Conservation (phyloP, 2,888 invertebrate genomes). For the Tachina lurida region DNA sequence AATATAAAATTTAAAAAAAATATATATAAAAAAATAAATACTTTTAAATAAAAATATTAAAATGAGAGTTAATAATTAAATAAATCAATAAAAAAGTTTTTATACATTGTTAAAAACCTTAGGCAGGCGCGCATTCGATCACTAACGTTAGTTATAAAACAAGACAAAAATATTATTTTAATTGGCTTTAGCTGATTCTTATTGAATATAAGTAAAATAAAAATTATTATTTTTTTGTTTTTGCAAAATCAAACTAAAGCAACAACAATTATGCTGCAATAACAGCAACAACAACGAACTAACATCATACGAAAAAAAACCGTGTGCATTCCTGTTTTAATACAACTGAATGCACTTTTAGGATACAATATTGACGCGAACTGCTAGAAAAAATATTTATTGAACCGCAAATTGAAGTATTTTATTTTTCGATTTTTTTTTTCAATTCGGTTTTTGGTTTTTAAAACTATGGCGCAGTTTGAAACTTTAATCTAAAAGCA, state of each 20-base stretch:
- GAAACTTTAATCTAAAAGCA: constrained; percentile 44
- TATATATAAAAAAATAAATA: neutral
- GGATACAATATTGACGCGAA: constrained; percentile 58
- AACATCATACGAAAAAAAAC: constrained; percentile 20
- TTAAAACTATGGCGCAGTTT: constrained; percentile 47
- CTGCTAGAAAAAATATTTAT: constrained; percentile 44
- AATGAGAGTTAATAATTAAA: neutral
- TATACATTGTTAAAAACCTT: neutral
- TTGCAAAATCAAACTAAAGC: constrained; percentile 44
- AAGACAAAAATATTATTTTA: constrained; percentile 5
- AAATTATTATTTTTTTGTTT: constrained; percentile 2
- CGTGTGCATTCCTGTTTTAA: constrained; percentile 66
- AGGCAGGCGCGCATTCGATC: constrained; percentile 21
- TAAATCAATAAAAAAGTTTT: neutral
- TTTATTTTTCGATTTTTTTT: constrained; percentile 20
- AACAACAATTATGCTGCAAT: constrained; percentile 25
- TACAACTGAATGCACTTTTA: constrained; percentile 68
- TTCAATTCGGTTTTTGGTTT: constrained; percentile 9
- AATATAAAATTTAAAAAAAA: constrained; percentile 3
- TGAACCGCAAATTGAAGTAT: constrained; percentile 45
- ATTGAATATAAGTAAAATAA: constrained; percentile 16
- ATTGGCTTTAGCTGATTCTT: constrained; percentile 26
- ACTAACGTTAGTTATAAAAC: constrained; percentile 32
- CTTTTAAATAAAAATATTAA: neutral
- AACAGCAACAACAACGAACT: neutral